Evolutionary conservation across 2,888 invertebrate species (phyloP).

Genomic region (Gnatocerus cornutus): DNA sequence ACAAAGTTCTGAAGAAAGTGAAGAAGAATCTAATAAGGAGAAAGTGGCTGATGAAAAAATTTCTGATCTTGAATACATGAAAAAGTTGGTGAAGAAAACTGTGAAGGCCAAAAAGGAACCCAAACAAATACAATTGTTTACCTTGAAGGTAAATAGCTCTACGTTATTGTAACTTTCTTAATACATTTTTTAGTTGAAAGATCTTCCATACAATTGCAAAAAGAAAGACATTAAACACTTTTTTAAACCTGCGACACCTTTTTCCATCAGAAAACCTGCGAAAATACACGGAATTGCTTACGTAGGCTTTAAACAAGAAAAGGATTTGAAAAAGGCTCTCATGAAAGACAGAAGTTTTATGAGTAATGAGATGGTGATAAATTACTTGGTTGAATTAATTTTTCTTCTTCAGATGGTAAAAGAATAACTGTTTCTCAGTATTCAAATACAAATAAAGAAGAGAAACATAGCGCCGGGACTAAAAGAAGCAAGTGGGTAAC

Average conservation of each 20-base stretch:
- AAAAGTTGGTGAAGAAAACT: constrained; percentile 76
- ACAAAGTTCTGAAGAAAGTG: constrained; percentile 65
- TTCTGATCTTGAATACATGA: constrained; percentile 86
- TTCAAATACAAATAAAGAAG: constrained; percentile 64
- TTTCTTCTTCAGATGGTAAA: constrained; percentile 74
- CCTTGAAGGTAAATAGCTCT: constrained; percentile 73
- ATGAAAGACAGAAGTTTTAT: constrained; percentile 90
- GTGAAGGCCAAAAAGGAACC: constrained; percentile 65
- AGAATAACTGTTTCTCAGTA: constrained; percentile 75
- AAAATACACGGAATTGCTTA: constrained; percentile 89
- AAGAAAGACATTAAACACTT: constrained; percentile 90
- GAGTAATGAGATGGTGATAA: constrained; percentile 72
- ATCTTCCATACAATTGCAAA: constrained; percentile 84
- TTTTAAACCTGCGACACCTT: constrained; percentile 85
- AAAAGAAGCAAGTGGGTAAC: constrained; percentile 75
- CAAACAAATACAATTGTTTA: constrained; percentile 72
- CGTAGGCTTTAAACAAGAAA: constrained; percentile 91
- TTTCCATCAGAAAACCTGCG: constrained; percentile 85
- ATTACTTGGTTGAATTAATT: too few relatives aligned
- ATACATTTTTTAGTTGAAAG: constrained; percentile 73
- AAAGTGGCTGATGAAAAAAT: constrained; percentile 83
- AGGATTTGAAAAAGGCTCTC: constrained; percentile 85
- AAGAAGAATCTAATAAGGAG: constrained; percentile 53
- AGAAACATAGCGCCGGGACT: constrained; percentile 54
- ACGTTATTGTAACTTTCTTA: too few relatives aligned